Conservation (phyloP, 2,113 vertebrate species). For the Rallus limicola region DNA sequence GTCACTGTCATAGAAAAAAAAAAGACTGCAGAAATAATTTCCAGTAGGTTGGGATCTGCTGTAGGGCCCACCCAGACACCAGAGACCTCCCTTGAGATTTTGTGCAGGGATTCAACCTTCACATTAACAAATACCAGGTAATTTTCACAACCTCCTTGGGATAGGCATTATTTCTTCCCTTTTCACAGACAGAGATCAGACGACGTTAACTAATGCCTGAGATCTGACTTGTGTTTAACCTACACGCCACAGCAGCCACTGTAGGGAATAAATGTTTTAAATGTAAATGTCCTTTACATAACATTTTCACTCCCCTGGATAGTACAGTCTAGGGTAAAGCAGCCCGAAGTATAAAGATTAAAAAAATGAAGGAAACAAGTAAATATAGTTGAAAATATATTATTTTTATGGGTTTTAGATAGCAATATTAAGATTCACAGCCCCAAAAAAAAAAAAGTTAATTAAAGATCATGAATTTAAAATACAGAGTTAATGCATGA, state of each 20-base stretch:
- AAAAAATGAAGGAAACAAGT: background rate
- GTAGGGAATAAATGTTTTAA: background rate
- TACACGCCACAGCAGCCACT: background rate
- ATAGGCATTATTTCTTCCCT: background rate
- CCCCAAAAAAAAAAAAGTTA: background rate
- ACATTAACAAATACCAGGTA: background rate
- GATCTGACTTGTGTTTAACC: background rate
- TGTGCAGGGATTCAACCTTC: background rate
- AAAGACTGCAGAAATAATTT: background rate
- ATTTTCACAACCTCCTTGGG: background rate
- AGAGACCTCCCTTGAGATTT: background rate
- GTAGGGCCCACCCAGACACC: background rate
- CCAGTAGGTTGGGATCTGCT: background rate
- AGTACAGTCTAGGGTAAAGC: background rate
- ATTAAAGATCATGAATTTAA: background rate
- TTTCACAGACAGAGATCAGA: background rate
- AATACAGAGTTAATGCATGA: background rate
- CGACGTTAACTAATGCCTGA: background rate
- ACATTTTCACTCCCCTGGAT: background rate
- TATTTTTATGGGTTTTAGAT: background rate
- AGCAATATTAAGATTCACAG: background rate
- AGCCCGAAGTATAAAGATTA: background rate
- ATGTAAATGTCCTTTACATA: background rate
- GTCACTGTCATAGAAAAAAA: background rate
- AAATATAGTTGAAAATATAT: background rate